Evolutionary conservation across 64 coral and sea anemone genomes (phyloP).

Genomic region (Dendronephthya gigantea): DNA sequence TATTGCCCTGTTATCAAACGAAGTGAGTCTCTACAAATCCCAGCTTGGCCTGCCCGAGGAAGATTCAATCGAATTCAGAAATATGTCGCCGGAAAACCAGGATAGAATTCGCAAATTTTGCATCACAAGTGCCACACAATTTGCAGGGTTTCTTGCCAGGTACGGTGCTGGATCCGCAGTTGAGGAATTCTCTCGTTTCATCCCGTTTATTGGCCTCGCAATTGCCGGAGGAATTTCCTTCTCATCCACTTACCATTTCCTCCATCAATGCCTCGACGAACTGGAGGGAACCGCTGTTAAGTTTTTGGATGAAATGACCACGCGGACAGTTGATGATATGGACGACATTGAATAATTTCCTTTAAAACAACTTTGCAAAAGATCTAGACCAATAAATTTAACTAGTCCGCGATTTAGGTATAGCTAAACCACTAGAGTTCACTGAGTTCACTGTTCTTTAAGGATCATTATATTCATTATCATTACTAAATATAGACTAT

Average conservation of each 20-base stretch:
- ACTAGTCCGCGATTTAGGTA: too few relatives aligned
- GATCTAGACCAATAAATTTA: too few relatives aligned
- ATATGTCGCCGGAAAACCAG: not conserved
- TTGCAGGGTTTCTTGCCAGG: not conserved
- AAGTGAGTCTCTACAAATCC: not conserved
- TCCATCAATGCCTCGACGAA: not conserved
- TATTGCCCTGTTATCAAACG: not conserved
- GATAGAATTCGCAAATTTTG: not conserved
- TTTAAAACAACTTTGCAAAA: too few relatives aligned
- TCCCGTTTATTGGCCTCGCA: not conserved
- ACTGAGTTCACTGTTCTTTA: too few relatives aligned
- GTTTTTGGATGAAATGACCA: not conserved
- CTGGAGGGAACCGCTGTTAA: not conserved
- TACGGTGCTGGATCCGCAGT: not conserved
- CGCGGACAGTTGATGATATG: too few relatives aligned
- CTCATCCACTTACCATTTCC: not conserved
- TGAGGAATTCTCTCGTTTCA: not conserved
- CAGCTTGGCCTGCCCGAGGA: not conserved
- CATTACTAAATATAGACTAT: too few relatives aligned
- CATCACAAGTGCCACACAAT: not conserved
- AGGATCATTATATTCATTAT: too few relatives aligned
- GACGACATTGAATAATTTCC: too few relatives aligned
- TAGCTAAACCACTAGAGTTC: too few relatives aligned
- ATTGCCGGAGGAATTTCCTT: slow-evolving; percentile 7
- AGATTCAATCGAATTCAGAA: not conserved